Base-by-base conservation (phyloP, 2,888 invertebrate genomes). In the Cephalotes varians region DNA sequence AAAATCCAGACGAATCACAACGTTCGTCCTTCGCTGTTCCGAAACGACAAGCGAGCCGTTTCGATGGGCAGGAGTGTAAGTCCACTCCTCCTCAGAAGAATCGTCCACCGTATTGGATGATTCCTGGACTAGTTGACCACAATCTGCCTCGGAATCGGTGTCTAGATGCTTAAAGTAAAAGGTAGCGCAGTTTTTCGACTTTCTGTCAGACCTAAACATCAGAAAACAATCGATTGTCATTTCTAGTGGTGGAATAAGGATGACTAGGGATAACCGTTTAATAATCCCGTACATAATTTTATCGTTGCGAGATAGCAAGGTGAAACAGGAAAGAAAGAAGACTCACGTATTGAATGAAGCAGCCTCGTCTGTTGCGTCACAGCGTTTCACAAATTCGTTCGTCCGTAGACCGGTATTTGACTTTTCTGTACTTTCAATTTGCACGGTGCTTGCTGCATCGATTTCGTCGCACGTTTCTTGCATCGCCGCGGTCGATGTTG, bases 151-250 rank as follows among this genome's bases (percentile, higher is more conserved):
- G 15, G 97, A 97, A 94, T 98, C 98, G 18, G 98, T 98, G 94
- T 98, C 98, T 94, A 96, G 96, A 94, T 98, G 98, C 94, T 96
- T 97, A 95, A 98, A 98, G 95, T 98, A 98, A 95, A 97, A 98
- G 85, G 97, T 98, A 89, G 97, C 98, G 93, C 97, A 96, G 94
- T 98, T 98, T 94, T 97, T 97, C 25, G 97, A 97, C 94, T 97
- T 97, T 88, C 97, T 95, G 94, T 97, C 97, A 12, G 97, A 97
- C 90, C 97, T 95, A 83, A 56, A 51, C 34, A 79, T 44, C 25
- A 71, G 34, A 7, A 71, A 58, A 79, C 40, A 44, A 10, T 64
- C 34, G 64, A 25, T 49, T 44, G 44, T 40, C 44, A 34, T 18
- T 12, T 47, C 21, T n/a, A n/a, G n/a, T n/a, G n/a, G n/a, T n/a